These are phyloP conservation scores for Alentia gelatinosa DNA, from an alignment of 2,888 invertebrate genomes.

Conservation along the genomic window DNA sequence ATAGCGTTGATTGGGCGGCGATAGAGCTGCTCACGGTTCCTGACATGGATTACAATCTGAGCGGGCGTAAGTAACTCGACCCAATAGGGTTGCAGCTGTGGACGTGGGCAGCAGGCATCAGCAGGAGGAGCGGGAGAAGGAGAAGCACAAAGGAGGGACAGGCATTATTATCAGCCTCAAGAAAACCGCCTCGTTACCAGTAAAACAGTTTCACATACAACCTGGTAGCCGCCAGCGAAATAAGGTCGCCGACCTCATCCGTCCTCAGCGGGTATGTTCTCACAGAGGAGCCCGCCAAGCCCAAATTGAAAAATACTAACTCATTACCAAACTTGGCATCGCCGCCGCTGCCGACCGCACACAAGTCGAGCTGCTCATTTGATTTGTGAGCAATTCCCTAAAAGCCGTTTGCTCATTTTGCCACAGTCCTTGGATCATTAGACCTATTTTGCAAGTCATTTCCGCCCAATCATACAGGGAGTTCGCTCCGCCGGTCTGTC, in stretches of 20 bases:
- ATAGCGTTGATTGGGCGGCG: no score
- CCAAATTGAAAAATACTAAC: conserved; percentile 53
- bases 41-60: neutral
- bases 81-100: neutral
- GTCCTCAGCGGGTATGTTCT: conserved; percentile 12
- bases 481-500: conserved; percentile 26
- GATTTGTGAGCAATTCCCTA: conserved; percentile 53
- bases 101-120: neutral
- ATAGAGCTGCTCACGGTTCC: no score
- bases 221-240: neutral
- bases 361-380: conserved; percentile 44
- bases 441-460: conserved; percentile 54
- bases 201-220: conserved; percentile 26
- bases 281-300: neutral
- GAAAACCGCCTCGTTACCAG: neutral
- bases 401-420: conserved; percentile 54
- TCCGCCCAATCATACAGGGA: conserved; percentile 50
- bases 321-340: conserved; percentile 52
- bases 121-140: neutral
- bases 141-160: neutral
- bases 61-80: neutral
- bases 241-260: conserved; percentile 26
- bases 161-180: neutral
- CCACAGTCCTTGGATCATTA: conserved; percentile 49
- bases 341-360: conserved; percentile 19